Evolutionary conservation across 1,140 invertebrate species (phyloP).

Genomic region (Aphelenchoides avenae): DNA sequence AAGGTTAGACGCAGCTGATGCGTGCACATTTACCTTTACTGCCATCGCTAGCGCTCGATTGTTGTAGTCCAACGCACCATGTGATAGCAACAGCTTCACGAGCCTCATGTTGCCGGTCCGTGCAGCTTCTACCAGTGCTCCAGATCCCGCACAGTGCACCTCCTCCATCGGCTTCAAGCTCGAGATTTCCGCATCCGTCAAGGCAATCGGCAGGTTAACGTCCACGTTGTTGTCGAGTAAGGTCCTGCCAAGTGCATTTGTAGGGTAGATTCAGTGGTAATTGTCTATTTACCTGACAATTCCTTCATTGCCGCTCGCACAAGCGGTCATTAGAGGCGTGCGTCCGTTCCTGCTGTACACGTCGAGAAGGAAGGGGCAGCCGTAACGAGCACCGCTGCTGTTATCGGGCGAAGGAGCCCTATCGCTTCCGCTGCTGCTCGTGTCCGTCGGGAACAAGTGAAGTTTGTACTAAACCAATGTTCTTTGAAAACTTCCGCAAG

Average conservation of each 20-base stretch:
- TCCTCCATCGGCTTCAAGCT: slow-evolving; percentile 34
- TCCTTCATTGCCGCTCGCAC: slow-evolving; percentile 40
- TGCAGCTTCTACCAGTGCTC: slow-evolving; percentile 72
- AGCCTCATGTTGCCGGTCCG: slow-evolving; percentile 66
- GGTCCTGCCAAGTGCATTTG: slow-evolving; percentile 63
- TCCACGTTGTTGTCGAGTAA: slow-evolving; percentile 70
- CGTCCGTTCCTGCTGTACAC: slow-evolving; percentile 20
- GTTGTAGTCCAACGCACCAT: slow-evolving; percentile 81
- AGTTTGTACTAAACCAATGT: not conserved
- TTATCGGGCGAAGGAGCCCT: not conserved
- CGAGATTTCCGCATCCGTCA: slow-evolving; percentile 46
- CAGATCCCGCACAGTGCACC: slow-evolving; percentile 60
- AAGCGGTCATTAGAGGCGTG: slow-evolving; percentile 56
- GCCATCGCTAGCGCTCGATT: slow-evolving; percentile 69
- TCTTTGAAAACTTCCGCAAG: not conserved
- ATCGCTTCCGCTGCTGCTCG: not conserved
- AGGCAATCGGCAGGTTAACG: slow-evolving; percentile 60
- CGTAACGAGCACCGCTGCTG: slow-evolving; percentile 34
- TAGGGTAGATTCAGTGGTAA: slow-evolving; percentile 14
- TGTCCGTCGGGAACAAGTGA: not conserved
- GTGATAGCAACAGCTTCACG: slow-evolving; percentile 73
- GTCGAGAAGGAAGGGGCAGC: slow-evolving; percentile 39
- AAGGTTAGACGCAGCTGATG: too few relatives aligned
- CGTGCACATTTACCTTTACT: slow-evolving; percentile 3
- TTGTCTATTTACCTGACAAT: slow-evolving; percentile 36